A percentile compares a stretch with the other conserved stretches of the same genome.
These are phyloP conservation scores for Lathamus discolor DNA, from an alignment of 2,113 vertebrate genomes.

Conservation along the genomic window DNA sequence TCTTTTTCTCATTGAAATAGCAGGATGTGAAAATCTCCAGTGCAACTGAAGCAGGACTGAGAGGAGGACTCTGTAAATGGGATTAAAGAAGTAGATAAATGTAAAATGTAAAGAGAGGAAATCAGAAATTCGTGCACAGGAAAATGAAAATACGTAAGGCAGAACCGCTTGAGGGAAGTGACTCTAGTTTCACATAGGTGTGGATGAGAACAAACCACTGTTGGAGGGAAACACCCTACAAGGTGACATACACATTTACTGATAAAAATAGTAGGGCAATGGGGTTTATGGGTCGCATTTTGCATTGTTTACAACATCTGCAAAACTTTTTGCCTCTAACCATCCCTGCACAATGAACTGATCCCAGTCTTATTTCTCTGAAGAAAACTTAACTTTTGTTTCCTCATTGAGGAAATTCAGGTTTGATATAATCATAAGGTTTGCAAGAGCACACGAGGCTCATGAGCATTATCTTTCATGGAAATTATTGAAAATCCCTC, in stretches of 20 bases:
- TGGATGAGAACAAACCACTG: constrained; percentile 24
- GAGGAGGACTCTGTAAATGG: not conserved
- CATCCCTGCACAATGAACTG: not conserved
- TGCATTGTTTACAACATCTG: not conserved
- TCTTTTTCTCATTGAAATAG: not conserved
- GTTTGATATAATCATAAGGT: not conserved
- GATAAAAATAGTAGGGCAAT: not conserved
- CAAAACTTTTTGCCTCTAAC: not conserved
- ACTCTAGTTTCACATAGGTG: constrained; percentile 45
- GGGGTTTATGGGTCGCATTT: not conserved
- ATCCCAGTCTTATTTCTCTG: not conserved
- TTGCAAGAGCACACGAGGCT: not conserved
- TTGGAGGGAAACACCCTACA: not conserved
- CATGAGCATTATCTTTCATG: not conserved
- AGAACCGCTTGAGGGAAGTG: constrained; percentile 32
- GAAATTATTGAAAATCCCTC: not conserved
- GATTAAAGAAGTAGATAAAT: constrained; percentile 4
- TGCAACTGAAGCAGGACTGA: not conserved
- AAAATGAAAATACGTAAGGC: constrained; percentile 14
- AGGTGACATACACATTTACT: not conserved
- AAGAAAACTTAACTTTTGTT: not conserved
- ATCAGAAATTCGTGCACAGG: not conserved
- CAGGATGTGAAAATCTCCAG: not conserved
- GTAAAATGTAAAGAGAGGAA: not conserved
- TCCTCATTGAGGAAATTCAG: not conserved